Percentiles rank a stretch among this genome's conserved stretches.
Conservation (phyloP, 2,888 invertebrate species). For the Cephalotes varians region DNA sequence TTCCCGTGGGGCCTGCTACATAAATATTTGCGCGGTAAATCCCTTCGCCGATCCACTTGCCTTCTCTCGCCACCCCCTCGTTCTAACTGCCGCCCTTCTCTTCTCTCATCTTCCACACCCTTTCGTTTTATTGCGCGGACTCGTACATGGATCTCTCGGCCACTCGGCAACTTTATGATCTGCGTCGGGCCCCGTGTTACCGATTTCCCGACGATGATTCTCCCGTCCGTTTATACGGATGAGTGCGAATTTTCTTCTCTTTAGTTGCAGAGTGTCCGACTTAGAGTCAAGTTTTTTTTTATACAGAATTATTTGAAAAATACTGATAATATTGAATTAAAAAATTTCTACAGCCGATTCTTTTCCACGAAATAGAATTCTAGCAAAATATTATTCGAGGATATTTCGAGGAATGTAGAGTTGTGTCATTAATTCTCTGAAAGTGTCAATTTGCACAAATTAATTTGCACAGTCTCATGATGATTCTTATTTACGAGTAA, state of each 20-base stretch:
- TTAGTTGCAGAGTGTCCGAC: neutral
- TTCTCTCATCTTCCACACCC: conserved; percentile 44
- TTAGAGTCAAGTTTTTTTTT: neutral
- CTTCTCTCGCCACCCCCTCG: conserved; percentile 53
- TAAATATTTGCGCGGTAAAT: conserved; percentile 74
- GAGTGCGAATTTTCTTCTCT: neutral
- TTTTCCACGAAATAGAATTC: neutral
- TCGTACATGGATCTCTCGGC: conserved; percentile 1
- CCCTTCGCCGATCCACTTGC: conserved; percentile 69
- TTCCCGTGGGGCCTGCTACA: conserved; percentile 67
- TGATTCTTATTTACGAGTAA: neutral
- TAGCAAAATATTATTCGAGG: neutral
- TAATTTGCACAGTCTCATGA: neutral
- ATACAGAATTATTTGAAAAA: neutral
- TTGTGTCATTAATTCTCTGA: neutral
- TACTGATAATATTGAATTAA: neutral
- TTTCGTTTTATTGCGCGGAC: conserved; percentile 60
- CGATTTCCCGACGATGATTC: conserved; percentile 33
- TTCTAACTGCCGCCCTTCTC: conserved; percentile 14
- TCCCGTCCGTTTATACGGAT: neutral
- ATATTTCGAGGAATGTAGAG: neutral
- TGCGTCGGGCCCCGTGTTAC: neutral
- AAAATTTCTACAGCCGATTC: neutral
- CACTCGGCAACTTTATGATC: conserved; percentile 50
- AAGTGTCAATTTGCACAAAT: neutral